These are phyloP conservation scores for Limnephilus lunatus DNA, from an alignment of 2,888 invertebrate genomes.

Conservation along the genomic window DNA sequence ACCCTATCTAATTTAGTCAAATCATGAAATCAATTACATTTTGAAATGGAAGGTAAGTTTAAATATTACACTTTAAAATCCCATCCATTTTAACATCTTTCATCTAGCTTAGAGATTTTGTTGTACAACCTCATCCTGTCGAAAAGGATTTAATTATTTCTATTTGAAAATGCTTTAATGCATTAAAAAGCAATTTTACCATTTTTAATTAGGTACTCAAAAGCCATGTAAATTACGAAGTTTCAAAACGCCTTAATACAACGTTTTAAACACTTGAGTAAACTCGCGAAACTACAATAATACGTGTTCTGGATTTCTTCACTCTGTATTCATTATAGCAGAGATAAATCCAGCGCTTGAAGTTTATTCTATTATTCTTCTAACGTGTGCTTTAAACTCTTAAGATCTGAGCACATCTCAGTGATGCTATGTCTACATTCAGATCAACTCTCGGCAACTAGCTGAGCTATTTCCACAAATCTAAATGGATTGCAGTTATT, in stretches of 20 bases:
- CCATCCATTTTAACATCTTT: background rate
- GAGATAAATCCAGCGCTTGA: background rate
- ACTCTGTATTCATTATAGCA: background rate
- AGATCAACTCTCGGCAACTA: constrained; percentile 11
- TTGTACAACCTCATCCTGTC: background rate
- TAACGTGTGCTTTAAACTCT: background rate
- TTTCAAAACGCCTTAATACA: background rate
- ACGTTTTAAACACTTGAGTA: background rate
- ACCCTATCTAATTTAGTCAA: too few species aligned
- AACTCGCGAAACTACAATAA: background rate
- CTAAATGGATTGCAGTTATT: constrained; percentile 40
- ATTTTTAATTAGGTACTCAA: background rate
- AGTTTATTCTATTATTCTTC: background rate
- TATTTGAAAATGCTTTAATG: background rate
- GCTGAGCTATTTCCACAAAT: constrained; percentile 10
- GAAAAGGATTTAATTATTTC: background rate
- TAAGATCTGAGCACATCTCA: background rate
- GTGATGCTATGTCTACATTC: constrained; percentile 18
- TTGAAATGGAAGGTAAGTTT: too few species aligned
- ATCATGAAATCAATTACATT: too few species aligned
- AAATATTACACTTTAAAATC: background rate
- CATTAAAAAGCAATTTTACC: background rate
- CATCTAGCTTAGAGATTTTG: background rate
- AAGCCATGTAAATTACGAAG: background rate
- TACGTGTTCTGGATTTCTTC: background rate